A percentile compares a stretch with the other conserved stretches of the same genome.
Evolutionary conservation across 2,113 vertebrate species (phyloP).

Genomic region (Neolamprologus ventralis): DNA sequence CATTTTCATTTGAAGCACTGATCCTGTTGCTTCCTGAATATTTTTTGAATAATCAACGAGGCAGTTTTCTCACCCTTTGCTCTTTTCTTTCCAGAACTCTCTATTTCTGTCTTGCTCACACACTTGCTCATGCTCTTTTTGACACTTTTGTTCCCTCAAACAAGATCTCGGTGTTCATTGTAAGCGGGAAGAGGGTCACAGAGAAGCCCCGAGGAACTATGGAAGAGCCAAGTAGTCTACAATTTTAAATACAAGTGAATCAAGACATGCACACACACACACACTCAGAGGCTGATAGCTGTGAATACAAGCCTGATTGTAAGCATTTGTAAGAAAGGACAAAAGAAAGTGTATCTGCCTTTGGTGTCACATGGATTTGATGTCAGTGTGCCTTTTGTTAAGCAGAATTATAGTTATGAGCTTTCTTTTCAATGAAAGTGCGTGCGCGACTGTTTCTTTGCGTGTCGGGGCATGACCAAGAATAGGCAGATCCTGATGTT

Average conservation of each 20-base stretch:
- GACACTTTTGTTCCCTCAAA: not conserved
- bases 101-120: not conserved
- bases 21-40: not conserved
- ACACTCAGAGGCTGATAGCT: not conserved
- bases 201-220: not conserved
- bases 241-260: not conserved
- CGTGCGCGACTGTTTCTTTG: not conserved
- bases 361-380: constrained; percentile 4
- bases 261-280: not conserved
- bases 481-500: not conserved
- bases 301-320: constrained; percentile 35
- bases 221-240: not conserved
- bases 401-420: constrained; percentile 6
- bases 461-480: not conserved
- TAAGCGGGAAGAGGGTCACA: not conserved
- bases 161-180: not conserved
- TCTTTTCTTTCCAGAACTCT: not conserved
- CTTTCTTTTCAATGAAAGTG: not conserved
- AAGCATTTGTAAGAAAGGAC: constrained; percentile 4
- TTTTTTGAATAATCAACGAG: not conserved
- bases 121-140: not conserved
- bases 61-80: not conserved
- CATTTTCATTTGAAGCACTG: not conserved
- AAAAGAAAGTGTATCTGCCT: not conserved
- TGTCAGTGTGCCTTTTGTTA: constrained; percentile 15